Base-by-base conservation (phyloP, 2,888 invertebrate species). In the Amblyteles armatorius region DNA sequence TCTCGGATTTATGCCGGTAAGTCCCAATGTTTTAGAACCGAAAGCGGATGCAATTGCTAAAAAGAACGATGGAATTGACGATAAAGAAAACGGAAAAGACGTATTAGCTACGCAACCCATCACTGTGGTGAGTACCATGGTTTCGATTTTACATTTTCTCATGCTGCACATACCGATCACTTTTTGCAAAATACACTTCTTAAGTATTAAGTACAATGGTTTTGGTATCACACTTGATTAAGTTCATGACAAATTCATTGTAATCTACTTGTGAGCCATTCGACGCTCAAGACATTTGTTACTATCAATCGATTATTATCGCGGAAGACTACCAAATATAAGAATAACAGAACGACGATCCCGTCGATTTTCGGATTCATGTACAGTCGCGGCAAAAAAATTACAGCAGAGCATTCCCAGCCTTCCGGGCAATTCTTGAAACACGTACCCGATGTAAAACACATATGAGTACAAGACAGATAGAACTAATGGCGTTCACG, bases 31-130 rank as follows among this genome's bases (percentile, higher is more conserved):
- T 79, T 91, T 92, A 93, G 93, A 93, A 87, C 83, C 91, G 89
- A 93, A 93, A 92, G 88, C 91, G 84, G 93, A 92, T 74, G 89
- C 91, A 84, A 90, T 90, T 87, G 86, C 91, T 87, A 93, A 93
- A 91, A 93, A 91, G 90, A 92, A 92, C 86, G 93, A 92, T 88
- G 89, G 90, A 88, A 93, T 92, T 83, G 93, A 93, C 90, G 93
- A 92, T 88, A 93, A 93, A 92, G 93, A 93, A 88, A 93, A 92
- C 89, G 93, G 93, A 87, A 92, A 90, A 87, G 91, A 91, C 87
- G 79, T 90, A 84, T 85, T 91, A 84, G 87, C 90, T 80, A 77
- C 91, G 85, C 87, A 91, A 88, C 81, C 92, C 78, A 87, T 91
- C 33, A 91, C 90, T 79, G 91, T 92, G 92, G 93, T 93, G 90